Percentiles rank a stretch among this genome's conserved stretches.
These are phyloP conservation scores for Typhlichthys subterraneus DNA, from an alignment of 2,797 vertebrate genomes.

Conservation along the genomic window DNA sequence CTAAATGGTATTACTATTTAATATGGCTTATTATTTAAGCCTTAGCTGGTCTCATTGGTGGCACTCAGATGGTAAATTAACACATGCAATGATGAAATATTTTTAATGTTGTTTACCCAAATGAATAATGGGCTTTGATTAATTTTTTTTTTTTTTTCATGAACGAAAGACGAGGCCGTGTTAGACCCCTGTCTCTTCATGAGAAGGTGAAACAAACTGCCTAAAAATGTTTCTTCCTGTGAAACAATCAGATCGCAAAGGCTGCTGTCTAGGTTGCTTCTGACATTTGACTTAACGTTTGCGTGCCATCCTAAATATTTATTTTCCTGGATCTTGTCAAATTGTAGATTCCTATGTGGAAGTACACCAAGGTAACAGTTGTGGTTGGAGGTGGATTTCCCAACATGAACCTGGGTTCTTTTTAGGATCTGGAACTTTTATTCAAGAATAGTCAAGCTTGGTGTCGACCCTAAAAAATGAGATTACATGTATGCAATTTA, in stretches of 20 bases:
- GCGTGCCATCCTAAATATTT: constrained; percentile 79
- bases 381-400: too few relatives aligned
- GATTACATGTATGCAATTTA: too few relatives aligned
- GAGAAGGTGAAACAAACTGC: constrained; percentile 98
- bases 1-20: constrained; percentile 65
- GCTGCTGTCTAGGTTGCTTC: constrained; percentile 99
- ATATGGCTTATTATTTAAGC: constrained; percentile 44
- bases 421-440: too few relatives aligned
- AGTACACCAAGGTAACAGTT: background rate
- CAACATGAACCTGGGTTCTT: too few relatives aligned
- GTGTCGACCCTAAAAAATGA: too few relatives aligned
- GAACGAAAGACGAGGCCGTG: constrained; percentile 87
- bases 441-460: too few relatives aligned
- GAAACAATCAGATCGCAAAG: constrained; percentile 96
- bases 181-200: constrained; percentile 90
- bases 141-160: constrained; percentile 90
- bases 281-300: constrained; percentile 94
- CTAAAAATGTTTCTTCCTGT: constrained; percentile 99
- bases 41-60: constrained; percentile 70
- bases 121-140: constrained; percentile 84
- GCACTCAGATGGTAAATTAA: constrained; percentile 78
- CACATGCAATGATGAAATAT: constrained; percentile 57
- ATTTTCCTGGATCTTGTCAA: constrained; percentile 46
- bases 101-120: constrained; percentile 85
- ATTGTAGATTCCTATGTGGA: constrained; percentile 8